phyloP scores from a whole-genome alignment of 2,797 vertebrate species.

The Euphonia xanthogaster region DNA sequence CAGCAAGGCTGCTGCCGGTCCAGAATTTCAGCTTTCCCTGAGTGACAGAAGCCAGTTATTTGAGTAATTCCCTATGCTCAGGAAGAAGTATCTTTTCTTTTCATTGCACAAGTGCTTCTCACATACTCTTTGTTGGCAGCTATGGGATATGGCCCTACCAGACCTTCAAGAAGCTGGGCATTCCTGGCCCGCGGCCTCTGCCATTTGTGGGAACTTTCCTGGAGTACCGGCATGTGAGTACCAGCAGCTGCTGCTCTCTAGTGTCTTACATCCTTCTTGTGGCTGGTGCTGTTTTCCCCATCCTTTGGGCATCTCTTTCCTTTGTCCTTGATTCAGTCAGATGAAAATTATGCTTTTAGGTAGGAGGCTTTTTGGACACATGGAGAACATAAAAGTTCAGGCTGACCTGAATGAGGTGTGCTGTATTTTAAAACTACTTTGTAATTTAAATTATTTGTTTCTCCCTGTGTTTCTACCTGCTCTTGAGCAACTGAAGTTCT shows the following conservation, averaged over 20 bases:
- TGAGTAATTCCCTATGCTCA: neutral
- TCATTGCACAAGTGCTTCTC: neutral
- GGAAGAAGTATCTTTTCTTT: neutral
- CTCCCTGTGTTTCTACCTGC: neutral
- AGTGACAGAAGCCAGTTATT: neutral
- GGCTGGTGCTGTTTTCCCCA: neutral
- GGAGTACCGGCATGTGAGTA: constrained; percentile 46
- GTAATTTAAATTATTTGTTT: neutral
- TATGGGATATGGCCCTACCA: constrained; percentile 70
- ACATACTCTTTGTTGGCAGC: constrained; percentile 26
- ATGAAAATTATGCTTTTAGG: neutral
- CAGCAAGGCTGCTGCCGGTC: neutral
- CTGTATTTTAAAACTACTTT: neutral
- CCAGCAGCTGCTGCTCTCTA: neutral
- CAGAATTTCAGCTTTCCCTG: neutral
- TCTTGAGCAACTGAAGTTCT: neutral
- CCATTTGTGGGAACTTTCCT: constrained; percentile 71
- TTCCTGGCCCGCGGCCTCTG: constrained; percentile 69
- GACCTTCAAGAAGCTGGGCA: constrained; percentile 76
- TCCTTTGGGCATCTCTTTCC: neutral
- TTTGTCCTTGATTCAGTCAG: neutral
- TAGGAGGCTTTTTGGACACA: neutral
- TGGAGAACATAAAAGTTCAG: neutral
- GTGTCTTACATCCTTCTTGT: neutral
- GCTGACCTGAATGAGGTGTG: neutral